Base-by-base conservation (phyloP, 2,888 invertebrate genomes). In the Dicyrtomina minuta region DNA sequence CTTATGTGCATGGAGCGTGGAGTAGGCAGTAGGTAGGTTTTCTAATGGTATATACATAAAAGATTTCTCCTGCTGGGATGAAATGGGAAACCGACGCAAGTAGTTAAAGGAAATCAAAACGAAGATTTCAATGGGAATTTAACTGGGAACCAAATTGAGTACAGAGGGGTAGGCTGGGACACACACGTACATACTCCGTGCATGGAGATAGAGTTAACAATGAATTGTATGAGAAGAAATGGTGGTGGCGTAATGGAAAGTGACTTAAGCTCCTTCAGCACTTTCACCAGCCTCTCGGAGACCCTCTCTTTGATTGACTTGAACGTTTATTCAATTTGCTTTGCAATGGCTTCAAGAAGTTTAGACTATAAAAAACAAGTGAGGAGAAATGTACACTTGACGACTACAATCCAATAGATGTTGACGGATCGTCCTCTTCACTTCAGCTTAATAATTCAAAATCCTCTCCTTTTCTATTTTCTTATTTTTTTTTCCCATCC, bases 241-340 rank as follows among this genome's bases (percentile, higher is more conserved):
- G 20, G 51, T 22, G 17, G 8, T 51, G 20, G 58, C 39, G 58
- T 58, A 58, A 58, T 58, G 58, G 39, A 58, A 58, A 58, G 58
- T 58, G 58, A 58, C 58, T 58, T 41, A 58, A 58, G 58, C 39
- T 58, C 13, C 58, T 58, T 58, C 27, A 56, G 56, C n/a, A 33
- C 33, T 33, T 33, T 33, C 33, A 33, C 33, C 4, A 33, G 33
- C 3, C 27, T 56, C 41, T 58, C 3, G n/a, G n/a, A 58, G 27
- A 33, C 41, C 27, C 58, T 56, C 56, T 20, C 13, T 64, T 64
- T 72, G 72, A 72, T 70, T 70, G 72, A 70, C 69, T 69, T 43
- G 64, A 58, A 67, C 66, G 60, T 70, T 72, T 72, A 72, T 72
- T 72, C 61, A 72, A 72, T 72, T 72, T 71, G 26, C 58, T 58